Percentiles rank a stretch among this genome's conserved stretches.
Conservation (phyloP, 2,113 vertebrate species). For the Monopterus albus region DNA sequence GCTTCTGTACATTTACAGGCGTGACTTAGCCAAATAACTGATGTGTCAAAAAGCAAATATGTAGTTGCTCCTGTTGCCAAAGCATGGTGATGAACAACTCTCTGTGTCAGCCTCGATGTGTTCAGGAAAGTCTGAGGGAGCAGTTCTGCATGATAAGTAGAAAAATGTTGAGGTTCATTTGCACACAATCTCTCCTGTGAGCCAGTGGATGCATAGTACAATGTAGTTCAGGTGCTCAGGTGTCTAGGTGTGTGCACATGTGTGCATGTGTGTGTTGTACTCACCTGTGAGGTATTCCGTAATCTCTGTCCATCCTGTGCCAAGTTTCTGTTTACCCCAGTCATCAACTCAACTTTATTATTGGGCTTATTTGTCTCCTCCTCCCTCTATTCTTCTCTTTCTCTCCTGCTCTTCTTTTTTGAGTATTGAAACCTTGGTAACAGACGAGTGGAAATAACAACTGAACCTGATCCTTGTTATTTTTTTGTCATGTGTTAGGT, state of each 20-base stretch:
- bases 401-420: conserved; percentile 28
- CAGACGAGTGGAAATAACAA: conserved; percentile 61
- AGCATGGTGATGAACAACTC: conserved; percentile 13
- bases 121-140: neutral
- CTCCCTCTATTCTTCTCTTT: conserved; percentile 70
- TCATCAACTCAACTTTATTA: conserved; percentile 66
- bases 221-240: conserved; percentile 25
- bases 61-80: conserved; percentile 30
- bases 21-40: conserved; percentile 31
- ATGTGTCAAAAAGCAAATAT: conserved; percentile 46
- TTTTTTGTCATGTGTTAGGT: conserved; percentile 63
- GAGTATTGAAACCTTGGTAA: conserved; percentile 53
- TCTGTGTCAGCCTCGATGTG: neutral
- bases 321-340: conserved; percentile 84
- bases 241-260: conserved; percentile 37
- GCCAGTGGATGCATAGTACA: neutral
- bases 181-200: conserved; percentile 3
- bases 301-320: conserved; percentile 70
- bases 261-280: conserved; percentile 19
- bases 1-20: neutral
- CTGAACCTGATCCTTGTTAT: conserved; percentile 58
- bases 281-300: conserved; percentile 65
- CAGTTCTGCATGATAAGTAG: neutral
- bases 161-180: neutral
- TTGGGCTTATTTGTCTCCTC: conserved; percentile 71